Evolutionary conservation across 2,113 vertebrate species (phyloP).

Genomic region (Passer domesticus): DNA sequence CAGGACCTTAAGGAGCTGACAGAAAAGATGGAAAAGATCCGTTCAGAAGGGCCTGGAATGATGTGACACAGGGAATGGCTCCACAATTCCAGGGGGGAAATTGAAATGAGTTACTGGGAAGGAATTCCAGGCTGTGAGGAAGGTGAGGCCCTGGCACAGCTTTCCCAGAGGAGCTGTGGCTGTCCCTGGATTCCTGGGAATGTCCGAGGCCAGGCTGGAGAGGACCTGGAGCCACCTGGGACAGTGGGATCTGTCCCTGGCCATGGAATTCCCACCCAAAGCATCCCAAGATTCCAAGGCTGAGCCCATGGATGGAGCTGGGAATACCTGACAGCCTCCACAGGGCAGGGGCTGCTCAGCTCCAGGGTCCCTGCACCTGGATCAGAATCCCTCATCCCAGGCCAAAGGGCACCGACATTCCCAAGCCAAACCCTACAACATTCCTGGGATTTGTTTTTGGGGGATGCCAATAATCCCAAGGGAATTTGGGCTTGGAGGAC

Average conservation of each 20-base stretch:
- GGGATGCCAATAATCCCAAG: neutral
- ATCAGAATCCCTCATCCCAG: neutral
- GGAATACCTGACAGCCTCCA: neutral
- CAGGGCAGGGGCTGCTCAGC: neutral
- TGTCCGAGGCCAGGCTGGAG: neutral
- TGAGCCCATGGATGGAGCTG: fast-evolving
- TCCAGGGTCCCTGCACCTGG: neutral
- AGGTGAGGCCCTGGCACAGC: neutral
- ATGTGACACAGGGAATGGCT: neutral
- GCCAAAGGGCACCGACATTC: too few species aligned
- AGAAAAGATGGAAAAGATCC: neutral
- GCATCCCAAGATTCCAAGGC: neutral
- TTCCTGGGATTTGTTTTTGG: fast-evolving
- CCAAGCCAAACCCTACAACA: neutral
- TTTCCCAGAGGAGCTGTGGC: neutral
- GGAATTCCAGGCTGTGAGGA: neutral
- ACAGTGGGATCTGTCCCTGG: neutral
- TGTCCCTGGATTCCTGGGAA: neutral
- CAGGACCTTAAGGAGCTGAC: neutral
- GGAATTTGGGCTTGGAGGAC: neutral
- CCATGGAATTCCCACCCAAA: neutral
- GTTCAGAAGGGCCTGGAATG: neutral
- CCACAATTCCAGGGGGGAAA: neutral
- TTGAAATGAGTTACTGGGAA: fast-evolving
- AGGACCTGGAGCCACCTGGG: neutral